Evolutionary conservation across 2,113 vertebrate genomes (phyloP).

Genomic region (Megaleporinus macrocephalus): DNA sequence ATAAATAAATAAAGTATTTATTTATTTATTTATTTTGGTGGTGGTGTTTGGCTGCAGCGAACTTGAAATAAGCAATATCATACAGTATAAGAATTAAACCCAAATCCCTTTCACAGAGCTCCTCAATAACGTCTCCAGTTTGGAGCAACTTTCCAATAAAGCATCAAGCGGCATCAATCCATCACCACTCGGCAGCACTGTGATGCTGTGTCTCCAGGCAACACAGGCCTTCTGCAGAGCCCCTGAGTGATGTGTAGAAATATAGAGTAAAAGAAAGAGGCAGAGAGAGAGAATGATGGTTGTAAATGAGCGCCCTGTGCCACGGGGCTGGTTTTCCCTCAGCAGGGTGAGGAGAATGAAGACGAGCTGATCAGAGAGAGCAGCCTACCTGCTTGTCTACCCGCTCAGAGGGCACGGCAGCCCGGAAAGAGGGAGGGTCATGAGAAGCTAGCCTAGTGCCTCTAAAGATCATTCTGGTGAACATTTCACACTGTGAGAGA

Average conservation of each 20-base stretch:
- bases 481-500: slow-evolving; percentile 28
- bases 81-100: no score
- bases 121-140: not conserved
- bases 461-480: slow-evolving; percentile 24
- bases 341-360: slow-evolving; percentile 35
- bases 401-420: slow-evolving; percentile 25
- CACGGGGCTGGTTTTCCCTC: slow-evolving; percentile 20
- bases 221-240: not conserved
- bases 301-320: slow-evolving; percentile 19
- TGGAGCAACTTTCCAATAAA: not conserved
- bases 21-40: no score
- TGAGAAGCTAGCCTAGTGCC: not conserved
- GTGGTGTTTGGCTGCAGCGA: no score
- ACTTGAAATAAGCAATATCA: no score
- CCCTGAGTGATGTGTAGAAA: not conserved
- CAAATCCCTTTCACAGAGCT: no score
- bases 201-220: not conserved
- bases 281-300: slow-evolving; percentile 17
- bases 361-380: slow-evolving; percentile 36
- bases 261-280: not conserved
- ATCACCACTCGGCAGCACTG: not conserved
- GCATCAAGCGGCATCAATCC: not conserved
- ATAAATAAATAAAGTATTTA: no score
- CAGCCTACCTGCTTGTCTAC: not conserved
- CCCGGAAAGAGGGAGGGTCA: not conserved